Percentiles rank a stretch among this genome's conserved stretches.
Conservation (phyloP, 2,797 vertebrate genomes). For the Rachycentron canadum region DNA sequence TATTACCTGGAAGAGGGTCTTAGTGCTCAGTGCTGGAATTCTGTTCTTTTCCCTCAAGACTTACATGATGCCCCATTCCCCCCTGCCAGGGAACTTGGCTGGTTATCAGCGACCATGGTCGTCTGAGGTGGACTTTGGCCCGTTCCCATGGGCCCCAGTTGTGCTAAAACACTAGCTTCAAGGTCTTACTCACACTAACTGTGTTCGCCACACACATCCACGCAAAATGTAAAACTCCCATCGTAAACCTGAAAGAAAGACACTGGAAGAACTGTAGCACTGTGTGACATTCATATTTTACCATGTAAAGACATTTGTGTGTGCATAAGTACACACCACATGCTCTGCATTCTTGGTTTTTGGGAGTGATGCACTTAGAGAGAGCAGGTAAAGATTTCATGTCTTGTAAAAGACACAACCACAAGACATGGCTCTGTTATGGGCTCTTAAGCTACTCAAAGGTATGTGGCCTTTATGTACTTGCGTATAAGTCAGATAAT, state of each 20-base stretch:
- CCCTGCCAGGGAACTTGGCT: constrained; percentile 24
- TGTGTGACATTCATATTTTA: not conserved
- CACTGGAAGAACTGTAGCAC: not conserved
- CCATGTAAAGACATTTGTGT: not conserved
- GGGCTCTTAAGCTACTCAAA: too few relatives aligned
- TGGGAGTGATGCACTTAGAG: not conserved
- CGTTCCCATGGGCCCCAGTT: constrained; percentile 25
- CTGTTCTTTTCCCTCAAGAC: not conserved
- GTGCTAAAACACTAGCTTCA: constrained; percentile 14
- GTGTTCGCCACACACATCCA: constrained; percentile 11
- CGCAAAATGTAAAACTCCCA: not conserved
- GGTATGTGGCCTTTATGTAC: not conserved
- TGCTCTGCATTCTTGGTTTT: constrained; percentile 22
- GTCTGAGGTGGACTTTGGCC: constrained; percentile 69
- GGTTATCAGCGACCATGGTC: constrained; percentile 67
- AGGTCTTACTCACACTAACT: constrained; percentile 1
- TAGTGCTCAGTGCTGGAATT: not conserved
- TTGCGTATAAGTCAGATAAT: not conserved
- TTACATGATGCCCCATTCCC: constrained; percentile 9
- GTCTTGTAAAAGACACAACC: constrained; percentile 9
- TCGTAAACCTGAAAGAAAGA: not conserved
- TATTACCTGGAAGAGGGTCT: not conserved
- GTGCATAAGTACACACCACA: not conserved
- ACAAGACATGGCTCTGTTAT: not conserved
- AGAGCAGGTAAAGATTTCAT: constrained; percentile 6